Evolutionary conservation across 92 coral and sea anemone genomes (phyloP), one percentile per base, ranked within the genome.

Genomic region (Phymanthus crucifer): DNA sequence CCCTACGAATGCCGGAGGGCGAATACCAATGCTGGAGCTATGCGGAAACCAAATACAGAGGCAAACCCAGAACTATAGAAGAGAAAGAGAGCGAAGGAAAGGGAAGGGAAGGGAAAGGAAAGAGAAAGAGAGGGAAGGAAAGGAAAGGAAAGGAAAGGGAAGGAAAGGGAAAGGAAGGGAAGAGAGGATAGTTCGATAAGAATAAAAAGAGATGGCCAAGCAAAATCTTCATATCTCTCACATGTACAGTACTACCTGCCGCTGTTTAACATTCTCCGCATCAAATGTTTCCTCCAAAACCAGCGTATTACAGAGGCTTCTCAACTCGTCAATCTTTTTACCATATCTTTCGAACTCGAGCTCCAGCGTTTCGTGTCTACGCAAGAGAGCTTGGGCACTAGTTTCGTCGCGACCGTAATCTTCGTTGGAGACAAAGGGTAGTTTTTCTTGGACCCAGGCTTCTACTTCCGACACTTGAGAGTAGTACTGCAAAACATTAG

Each of bases 381-480:
- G 94, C 34, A 94, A 83, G 70, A 94, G 86, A 58, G 92, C 78
- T 83, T 94, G 91, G 38, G 98, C 94, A 70, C 93, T 90, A 43
- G 97, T 87, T 72, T 93, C 93, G 58, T 91, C 97, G 40, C 97
- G 97, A 33, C 98, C 98, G 68, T 81, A 94, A 79, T 94, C 98
- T 65, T 90, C 87, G 74, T 92, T 93, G 19, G 94, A 93, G 40
- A 91, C 97, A 21, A 87, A 83, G 2, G 91, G 94, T 47, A 95
- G 83, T 65, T 90, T 91, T 71, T 95, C 97, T 74, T 87, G 91
- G 58, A 95, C 83, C 98, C 97, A 93, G 77, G 92, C 87, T 82
- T 93, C 97, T 29, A 89, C 87, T 31, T 93, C 98, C 31, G 92
- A 80, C 68, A 95, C 95, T 79, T 93, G 93, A 10, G 91, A 87